These are phyloP conservation scores for Lepidurus couesii DNA, from an alignment of 1,140 invertebrate species.

Conservation along the genomic window DNA sequence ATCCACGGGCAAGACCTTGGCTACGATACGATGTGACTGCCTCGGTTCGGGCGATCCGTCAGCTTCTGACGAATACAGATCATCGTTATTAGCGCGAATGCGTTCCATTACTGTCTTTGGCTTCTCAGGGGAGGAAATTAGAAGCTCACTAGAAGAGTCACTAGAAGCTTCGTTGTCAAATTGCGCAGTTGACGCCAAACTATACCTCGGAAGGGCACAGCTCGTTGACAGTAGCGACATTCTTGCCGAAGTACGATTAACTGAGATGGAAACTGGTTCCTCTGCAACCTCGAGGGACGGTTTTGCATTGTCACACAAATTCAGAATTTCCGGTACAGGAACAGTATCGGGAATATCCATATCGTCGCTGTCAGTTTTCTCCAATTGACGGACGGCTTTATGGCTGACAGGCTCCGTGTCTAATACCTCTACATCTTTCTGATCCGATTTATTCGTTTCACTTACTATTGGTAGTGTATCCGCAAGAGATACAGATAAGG, in stretches of 20 bases:
- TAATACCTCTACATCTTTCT: not conserved
- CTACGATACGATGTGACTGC: not conserved
- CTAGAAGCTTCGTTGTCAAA: not conserved
- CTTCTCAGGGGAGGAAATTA: not conserved
- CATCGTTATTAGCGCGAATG: not conserved
- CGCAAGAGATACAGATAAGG: no score
- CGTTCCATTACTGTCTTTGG: not conserved
- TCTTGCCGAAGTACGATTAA: not conserved
- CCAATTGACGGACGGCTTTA: not conserved
- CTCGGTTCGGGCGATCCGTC: conserved; percentile 6
- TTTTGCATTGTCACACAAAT: not conserved
- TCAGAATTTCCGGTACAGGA: not conserved
- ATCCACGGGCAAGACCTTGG: not conserved
- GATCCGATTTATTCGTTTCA: not conserved
- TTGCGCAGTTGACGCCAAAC: not conserved
- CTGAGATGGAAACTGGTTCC: not conserved
- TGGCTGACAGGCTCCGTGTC: not conserved
- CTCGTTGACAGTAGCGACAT: not conserved
- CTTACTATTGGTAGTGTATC: not conserved
- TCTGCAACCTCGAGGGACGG: not conserved
- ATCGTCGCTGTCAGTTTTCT: not conserved
- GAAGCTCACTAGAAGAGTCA: not conserved
- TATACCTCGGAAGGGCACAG: not conserved
- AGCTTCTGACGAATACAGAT: not conserved
- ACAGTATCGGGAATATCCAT: not conserved